Evolutionary conservation across 2,888 invertebrate genomes (phyloP).

Genomic region (Yponomeuta plumbellus): DNA sequence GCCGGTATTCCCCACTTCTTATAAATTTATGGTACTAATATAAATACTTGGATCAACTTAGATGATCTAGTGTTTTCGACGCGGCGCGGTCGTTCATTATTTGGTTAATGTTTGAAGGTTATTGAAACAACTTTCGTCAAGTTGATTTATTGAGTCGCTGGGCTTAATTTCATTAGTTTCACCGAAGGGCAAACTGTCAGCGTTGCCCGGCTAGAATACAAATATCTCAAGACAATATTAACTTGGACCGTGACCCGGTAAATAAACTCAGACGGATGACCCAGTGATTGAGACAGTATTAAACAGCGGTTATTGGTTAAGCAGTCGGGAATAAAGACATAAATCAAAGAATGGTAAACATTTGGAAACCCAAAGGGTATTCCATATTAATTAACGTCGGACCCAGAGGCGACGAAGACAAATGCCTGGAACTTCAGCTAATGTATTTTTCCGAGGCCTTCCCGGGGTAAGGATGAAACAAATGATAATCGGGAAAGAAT

Average conservation of each 20-base stretch:
- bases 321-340: slow-evolving; percentile 50
- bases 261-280: neutral
- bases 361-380: slow-evolving; percentile 62
- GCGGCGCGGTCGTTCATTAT: neutral
- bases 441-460: slow-evolving; percentile 69
- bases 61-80: slow-evolving; percentile 21
- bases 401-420: slow-evolving; percentile 68
- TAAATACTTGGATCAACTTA: slow-evolving; percentile 57
- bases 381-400: slow-evolving; percentile 73
- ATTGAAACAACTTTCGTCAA: neutral
- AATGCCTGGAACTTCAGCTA: slow-evolving; percentile 59
- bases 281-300: neutral
- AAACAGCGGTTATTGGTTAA: slow-evolving; percentile 22
- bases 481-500: slow-evolving; percentile 75
- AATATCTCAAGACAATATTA: neutral
- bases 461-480: slow-evolving; percentile 55
- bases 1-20: slow-evolving; percentile 51
- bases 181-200: neutral
- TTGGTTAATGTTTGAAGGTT: neutral
- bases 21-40: slow-evolving; percentile 67
- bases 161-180: neutral
- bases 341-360: slow-evolving; percentile 61
- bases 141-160: neutral
- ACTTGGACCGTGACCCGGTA: neutral
- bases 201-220: neutral